These are phyloP conservation scores for Drosophila pseudoananassae DNA, from an alignment of 1,140 invertebrate species.

Conservation along the genomic window DNA sequence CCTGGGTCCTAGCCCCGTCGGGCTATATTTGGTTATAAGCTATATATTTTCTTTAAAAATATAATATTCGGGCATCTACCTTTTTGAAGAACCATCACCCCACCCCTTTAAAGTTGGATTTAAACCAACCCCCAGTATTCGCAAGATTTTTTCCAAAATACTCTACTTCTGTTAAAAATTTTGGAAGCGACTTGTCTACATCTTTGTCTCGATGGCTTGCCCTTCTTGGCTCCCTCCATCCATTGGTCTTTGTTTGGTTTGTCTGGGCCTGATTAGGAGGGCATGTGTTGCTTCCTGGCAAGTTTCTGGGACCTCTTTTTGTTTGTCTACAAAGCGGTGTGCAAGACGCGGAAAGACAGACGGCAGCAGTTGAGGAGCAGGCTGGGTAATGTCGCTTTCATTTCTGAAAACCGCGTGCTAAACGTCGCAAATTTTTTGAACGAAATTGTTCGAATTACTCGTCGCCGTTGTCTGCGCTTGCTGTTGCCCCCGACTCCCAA, in stretches of 20 bases:
- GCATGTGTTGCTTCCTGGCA: constrained; percentile 63
- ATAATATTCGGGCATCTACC: background rate
- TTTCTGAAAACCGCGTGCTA: constrained; percentile 79
- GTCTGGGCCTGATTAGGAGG: constrained; percentile 75
- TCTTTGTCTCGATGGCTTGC: constrained; percentile 14
- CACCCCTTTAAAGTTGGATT: no score
- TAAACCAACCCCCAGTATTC: background rate
- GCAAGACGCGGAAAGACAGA: background rate
- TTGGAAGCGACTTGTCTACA: constrained; percentile 44
- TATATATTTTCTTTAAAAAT: background rate
- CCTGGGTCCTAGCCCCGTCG: no score
- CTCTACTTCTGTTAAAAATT: constrained; percentile 44
- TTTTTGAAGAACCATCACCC: background rate
- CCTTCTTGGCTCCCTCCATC: constrained; percentile 35
- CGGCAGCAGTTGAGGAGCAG: constrained; percentile 5
- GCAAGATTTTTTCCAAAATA: constrained; percentile 61
- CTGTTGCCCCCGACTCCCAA: constrained; percentile 9
- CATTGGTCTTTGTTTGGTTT: constrained; percentile 73
- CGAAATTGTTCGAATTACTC: constrained; percentile 78
- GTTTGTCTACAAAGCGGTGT: constrained; percentile 65
- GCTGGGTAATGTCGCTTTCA: constrained; percentile 74
- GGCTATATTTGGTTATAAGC: no score
- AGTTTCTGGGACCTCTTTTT: constrained; percentile 66
- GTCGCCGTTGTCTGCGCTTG: constrained; percentile 34
- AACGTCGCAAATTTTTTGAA: constrained; percentile 78